These are phyloP conservation scores for Muntiacus reevesi DNA, from an alignment of 2,113 vertebrate genomes.

Conservation along the genomic window DNA sequence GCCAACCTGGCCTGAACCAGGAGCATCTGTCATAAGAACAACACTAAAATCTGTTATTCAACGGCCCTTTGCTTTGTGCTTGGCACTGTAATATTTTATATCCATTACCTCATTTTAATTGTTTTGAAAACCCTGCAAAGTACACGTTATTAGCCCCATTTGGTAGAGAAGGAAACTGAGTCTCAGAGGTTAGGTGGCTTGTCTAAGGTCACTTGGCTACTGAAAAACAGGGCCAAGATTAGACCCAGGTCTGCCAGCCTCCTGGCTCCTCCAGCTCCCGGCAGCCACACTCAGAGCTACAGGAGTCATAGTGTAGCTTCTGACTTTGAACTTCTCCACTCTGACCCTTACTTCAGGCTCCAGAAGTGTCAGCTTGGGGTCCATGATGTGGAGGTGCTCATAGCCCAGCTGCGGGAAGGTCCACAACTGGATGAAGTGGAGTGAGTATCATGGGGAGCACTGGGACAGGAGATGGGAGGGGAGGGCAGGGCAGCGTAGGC, in stretches of 20 bases:
- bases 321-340: not conserved
- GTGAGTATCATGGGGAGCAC: slow-evolving; percentile 70
- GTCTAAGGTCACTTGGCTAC: not conserved
- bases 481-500: not conserved
- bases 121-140: not conserved
- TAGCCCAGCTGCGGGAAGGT: slow-evolving; percentile 69
- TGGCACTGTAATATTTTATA: not conserved
- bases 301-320: not conserved
- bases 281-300: rapidly evolving
- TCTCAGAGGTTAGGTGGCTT: not conserved
- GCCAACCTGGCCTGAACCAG: not conserved
- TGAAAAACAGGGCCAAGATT: not conserved
- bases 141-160: not conserved
- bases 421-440: slow-evolving; percentile 75
- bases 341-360: slow-evolving; percentile 62
- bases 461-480: not conserved
- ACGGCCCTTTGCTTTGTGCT: not conserved
- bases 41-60: not conserved
- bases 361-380: slow-evolving; percentile 62
- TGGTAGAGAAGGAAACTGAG: not conserved
- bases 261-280: not conserved
- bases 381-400: not conserved
- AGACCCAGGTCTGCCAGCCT: not conserved
- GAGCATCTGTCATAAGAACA: not conserved
- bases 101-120: not conserved